These are phyloP conservation scores for Microhierax caerulescens DNA, from an alignment of 2,797 vertebrate species.

Conservation along the genomic window DNA sequence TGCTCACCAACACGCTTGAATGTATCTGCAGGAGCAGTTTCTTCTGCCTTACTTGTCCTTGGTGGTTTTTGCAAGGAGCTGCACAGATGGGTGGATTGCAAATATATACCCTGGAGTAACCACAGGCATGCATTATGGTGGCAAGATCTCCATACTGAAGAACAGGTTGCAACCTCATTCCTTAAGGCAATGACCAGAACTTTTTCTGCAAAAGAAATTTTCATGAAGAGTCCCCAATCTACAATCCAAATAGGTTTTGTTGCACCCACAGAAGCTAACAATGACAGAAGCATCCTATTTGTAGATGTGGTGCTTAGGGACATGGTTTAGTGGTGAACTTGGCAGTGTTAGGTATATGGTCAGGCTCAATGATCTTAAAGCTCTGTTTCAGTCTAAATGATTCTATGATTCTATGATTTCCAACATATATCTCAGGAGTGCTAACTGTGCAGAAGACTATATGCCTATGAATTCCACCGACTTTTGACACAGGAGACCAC, in stretches of 20 bases:
- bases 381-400: background rate
- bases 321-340: background rate
- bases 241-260: background rate
- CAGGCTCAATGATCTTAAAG: background rate
- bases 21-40: background rate
- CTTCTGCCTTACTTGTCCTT: background rate
- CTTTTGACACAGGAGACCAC: background rate
- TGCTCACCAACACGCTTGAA: background rate
- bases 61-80: background rate
- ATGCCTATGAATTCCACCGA: background rate
- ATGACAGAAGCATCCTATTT: background rate
- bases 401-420: background rate
- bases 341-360: background rate
- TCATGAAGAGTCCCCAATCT: background rate
- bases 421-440: background rate
- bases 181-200: background rate
- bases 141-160: background rate
- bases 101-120: background rate
- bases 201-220: background rate
- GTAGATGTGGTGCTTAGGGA: rapidly evolving
- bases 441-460: background rate
- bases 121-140: background rate
- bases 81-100: background rate
- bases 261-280: background rate
- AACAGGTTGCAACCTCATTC: background rate